Evolutionary conservation across 2,113 vertebrate species (phyloP).

Genomic region (Crocuta crocuta): DNA sequence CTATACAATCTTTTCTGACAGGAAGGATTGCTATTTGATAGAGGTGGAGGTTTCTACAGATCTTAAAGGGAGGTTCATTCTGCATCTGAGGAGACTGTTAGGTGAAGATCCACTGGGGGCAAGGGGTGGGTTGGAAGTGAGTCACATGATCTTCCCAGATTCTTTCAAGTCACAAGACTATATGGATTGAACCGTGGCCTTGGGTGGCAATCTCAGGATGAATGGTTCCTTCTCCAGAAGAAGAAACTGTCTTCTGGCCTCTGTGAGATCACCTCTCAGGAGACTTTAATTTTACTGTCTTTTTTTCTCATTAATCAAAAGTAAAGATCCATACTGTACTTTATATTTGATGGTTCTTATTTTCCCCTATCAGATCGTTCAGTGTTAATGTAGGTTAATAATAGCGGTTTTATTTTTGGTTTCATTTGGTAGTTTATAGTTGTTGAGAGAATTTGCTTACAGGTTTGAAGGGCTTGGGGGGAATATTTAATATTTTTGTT

Average conservation of each 20-base stretch:
- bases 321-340: background rate
- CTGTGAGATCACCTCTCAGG: background rate
- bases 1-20: background rate
- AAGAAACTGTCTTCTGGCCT: background rate
- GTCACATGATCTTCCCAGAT: background rate
- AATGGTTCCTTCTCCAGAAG: background rate
- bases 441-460: background rate
- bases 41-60: background rate
- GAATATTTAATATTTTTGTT: background rate
- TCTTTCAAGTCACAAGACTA: background rate
- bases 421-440: conserved; percentile 32
- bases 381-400: background rate
- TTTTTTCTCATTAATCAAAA: background rate
- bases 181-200: background rate
- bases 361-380: background rate
- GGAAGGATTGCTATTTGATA: background rate
- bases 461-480: background rate
- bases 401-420: background rate
- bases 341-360: background rate
- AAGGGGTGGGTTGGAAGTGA: background rate
- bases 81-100: background rate
- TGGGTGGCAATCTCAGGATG: background rate
- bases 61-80: background rate
- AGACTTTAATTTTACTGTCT: background rate
- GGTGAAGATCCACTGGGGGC: background rate